Evolutionary conservation across 2,888 invertebrate species (phyloP), one percentile per base, ranked within the genome.

Genomic region (Antheraea assamensis): DNA sequence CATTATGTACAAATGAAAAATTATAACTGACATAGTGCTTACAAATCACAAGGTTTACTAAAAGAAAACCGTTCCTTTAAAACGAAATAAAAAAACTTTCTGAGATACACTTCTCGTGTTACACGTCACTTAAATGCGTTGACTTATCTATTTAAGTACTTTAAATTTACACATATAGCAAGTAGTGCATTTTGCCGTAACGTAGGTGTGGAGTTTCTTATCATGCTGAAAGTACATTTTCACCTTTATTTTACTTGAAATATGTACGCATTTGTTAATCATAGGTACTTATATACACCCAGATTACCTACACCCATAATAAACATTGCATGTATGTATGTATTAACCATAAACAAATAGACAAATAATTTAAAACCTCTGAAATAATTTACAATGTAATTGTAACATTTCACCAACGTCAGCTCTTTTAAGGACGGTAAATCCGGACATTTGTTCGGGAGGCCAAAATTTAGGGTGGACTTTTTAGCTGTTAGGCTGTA

Each of bases 81-180:
- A n/a, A n/a, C 21, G n/a, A 55, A 24, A 55, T n/a, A 55, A 55
- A 55, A n/a, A 7, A 52, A 55, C 55, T 8, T 55, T n/a, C n/a
- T 24, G 21, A n/a, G n/a, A n/a, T 55, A 24, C 21, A 55, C 55
- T 55, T 55, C 19, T n/a, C 52, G 52, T 17, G 52, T 10, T 5
- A n/a, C 55, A n/a, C 19, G 19, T 55, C n/a, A 55, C 55, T 58
- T 24, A 24, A 58, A 13, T 58, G 24, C 8, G n/a, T 58, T 58
- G n/a, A 58, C 58, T n/a, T 58, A 58, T 58, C 58, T 58, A 24
- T 58, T 58, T 58, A 58, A 58, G 58, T 58, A 58, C 58, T 58
- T 58, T 58, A 24, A 52, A 52, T 52, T 52, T 58, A 24, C 58
- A 58, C 24, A 13, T n/a, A 24, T 19, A 52, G 21, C 21, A 52